Percentiles rank a stretch among this genome's conserved stretches.
Evolutionary conservation across 2,113 vertebrate genomes (phyloP).

Genomic region (Paedocypris sp.): DNA sequence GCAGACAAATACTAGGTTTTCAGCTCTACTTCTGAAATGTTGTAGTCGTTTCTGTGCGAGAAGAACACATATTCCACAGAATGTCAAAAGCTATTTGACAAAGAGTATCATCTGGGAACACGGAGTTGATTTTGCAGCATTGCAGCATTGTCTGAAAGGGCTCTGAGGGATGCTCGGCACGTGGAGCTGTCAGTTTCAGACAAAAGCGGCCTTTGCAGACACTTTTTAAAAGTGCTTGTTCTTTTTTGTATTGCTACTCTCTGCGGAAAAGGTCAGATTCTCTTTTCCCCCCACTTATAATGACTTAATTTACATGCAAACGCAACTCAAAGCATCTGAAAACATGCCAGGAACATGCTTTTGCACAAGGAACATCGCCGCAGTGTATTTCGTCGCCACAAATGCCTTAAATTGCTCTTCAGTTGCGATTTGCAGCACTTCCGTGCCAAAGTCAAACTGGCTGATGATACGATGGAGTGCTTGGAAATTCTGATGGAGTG

Average conservation of each 20-base stretch:
- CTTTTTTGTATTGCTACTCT: constrained; percentile 6
- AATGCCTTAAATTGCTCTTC: neutral
- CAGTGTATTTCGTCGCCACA: neutral
- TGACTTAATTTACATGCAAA: constrained; percentile 10
- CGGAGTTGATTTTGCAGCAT: constrained; percentile 5
- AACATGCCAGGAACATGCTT: neutral
- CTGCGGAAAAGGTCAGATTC: constrained; percentile 21
- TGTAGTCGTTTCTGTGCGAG: neutral
- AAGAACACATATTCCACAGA: constrained; percentile 11
- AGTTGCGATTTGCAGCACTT: neutral
- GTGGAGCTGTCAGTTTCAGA: constrained; percentile 1
- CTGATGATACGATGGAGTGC: neutral
- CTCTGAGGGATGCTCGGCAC: constrained; percentile 14
- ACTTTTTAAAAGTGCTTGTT: constrained; percentile 13
- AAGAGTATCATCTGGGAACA: constrained; percentile 17
- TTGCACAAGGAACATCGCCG: neutral
- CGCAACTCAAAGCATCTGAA: neutral
- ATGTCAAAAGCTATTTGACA: constrained; percentile 11
- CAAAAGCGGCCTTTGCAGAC: neutral
- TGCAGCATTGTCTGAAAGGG: neutral
- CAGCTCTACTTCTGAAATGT: constrained; percentile 9
- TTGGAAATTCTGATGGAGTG: neutral
- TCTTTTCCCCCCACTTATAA: neutral
- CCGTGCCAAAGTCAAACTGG: neutral
- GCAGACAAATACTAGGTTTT: constrained; percentile 12